A percentile compares a stretch with the other conserved stretches of the same genome.
These are phyloP conservation scores for Drosophila histrio DNA, from an alignment of 2,888 invertebrate species.

Conservation along the genomic window DNA sequence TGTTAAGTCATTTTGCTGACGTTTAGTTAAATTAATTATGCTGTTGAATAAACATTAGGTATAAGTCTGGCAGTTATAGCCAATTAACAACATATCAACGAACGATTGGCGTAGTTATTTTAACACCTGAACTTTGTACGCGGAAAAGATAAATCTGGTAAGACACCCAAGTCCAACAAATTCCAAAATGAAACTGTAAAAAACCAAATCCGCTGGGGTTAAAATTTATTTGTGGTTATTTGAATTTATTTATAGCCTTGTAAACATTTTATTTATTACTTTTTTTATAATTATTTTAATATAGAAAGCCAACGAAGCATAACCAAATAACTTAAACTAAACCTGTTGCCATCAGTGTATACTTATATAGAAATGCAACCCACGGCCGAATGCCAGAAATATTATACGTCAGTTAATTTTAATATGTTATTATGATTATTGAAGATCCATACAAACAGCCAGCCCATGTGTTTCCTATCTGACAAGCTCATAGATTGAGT, in stretches of 20 bases:
- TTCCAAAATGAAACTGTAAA: not conserved
- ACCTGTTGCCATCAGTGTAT: not conserved
- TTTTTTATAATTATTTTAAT: not conserved
- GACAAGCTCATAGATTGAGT: too few species aligned
- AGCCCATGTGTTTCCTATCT: too few species aligned
- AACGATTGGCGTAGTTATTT: not conserved
- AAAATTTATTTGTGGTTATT: conserved; percentile 12
- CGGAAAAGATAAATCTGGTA: conserved; percentile 48
- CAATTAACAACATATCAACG: conserved; percentile 32
- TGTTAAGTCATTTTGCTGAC: conserved; percentile 53
- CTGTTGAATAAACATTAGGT: conserved; percentile 50
- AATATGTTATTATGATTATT: too few species aligned
- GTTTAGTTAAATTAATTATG: conserved; percentile 62
- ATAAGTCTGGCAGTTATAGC: conserved; percentile 22
- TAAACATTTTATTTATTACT: conserved; percentile 3
- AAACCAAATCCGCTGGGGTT: not conserved
- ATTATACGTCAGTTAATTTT: not conserved
- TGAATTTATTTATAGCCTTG: conserved; percentile 10
- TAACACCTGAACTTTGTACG: conserved; percentile 38
- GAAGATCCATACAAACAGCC: too few species aligned
- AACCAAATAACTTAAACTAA: conserved; percentile 2
- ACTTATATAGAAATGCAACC: not conserved
- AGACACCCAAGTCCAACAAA: not conserved
- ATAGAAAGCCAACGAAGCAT: conserved; percentile 15
- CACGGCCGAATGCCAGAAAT: not conserved